Conservation (phyloP, 2,797 vertebrate species). For the Eptatretus atami region DNA sequence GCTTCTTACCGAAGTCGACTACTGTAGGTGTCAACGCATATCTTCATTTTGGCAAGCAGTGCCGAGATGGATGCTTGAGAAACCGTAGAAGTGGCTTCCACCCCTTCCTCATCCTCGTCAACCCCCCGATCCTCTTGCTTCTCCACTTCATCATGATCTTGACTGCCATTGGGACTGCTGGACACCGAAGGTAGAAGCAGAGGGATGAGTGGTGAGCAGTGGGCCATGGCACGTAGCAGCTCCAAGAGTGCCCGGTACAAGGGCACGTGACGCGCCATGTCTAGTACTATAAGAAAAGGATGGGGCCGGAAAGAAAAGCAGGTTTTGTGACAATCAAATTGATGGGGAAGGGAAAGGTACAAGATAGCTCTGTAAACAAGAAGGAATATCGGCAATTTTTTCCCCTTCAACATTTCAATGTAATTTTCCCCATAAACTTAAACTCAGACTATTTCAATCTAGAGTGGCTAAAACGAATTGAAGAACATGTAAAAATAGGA, state of each 20-base stretch:
- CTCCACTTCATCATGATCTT: not conserved
- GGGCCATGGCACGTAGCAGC: slow-evolving; percentile 65
- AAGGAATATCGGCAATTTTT: no score
- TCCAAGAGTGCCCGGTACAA: slow-evolving; percentile 70
- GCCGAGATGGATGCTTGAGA: slow-evolving; percentile 74
- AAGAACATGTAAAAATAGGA: no score
- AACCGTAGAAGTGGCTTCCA: slow-evolving; percentile 42
- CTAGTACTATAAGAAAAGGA: slow-evolving; percentile 26
- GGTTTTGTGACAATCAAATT: no score
- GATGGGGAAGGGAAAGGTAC: no score
- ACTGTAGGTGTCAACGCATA: slow-evolving; percentile 88
- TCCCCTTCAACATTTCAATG: no score
- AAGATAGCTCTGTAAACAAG: no score
- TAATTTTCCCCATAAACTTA: no score
- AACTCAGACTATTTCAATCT: no score
- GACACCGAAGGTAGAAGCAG: slow-evolving; percentile 56
- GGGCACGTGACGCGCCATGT: slow-evolving; percentile 90
- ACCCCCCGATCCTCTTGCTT: no score
- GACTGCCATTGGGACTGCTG: slow-evolving; percentile 9
- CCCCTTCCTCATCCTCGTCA: slow-evolving; percentile 17
- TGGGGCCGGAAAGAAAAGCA: no score
- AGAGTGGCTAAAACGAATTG: no score
- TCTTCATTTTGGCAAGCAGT: slow-evolving; percentile 94
- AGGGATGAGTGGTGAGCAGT: slow-evolving; percentile 53
- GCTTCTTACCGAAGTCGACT: slow-evolving; percentile 48